Conservation (phyloP, 2,888 invertebrate species). For the Odontomyia ornata region DNA sequence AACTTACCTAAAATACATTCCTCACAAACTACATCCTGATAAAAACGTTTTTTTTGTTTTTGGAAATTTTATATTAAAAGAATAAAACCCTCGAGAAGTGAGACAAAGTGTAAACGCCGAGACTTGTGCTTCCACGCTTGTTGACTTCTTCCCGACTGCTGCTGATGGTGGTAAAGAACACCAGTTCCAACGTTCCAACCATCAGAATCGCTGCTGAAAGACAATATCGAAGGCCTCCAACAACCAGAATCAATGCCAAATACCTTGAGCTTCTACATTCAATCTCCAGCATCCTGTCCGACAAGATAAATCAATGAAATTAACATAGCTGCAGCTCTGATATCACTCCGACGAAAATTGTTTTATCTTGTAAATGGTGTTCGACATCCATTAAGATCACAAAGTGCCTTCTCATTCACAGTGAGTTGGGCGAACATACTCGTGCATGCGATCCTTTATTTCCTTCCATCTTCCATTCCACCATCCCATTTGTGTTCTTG, state of each 20-base stretch:
- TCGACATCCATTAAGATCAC: constrained; percentile 43
- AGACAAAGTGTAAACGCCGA: background rate
- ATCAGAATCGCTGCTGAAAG: background rate
- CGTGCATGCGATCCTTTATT: constrained; percentile 27
- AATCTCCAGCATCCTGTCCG: constrained; percentile 36
- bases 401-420: constrained; percentile 36
- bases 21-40: background rate
- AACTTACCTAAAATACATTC: too few relatives aligned
- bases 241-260: background rate
- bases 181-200: background rate
- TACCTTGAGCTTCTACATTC: background rate
- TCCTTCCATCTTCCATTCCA: background rate
- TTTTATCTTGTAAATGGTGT: constrained; percentile 45
- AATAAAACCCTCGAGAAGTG: background rate
- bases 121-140: background rate
- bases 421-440: constrained; percentile 12
- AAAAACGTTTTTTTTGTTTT: background rate
- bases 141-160: background rate
- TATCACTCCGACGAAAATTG: constrained; percentile 40
- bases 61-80: background rate
- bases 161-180: background rate
- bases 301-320: constrained; percentile 43
- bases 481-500: background rate
- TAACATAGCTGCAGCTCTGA: constrained; percentile 31
- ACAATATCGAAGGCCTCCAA: background rate